These are phyloP conservation scores for Amphiprion percula DNA, from an alignment of 2,113 vertebrate species.

Conservation along the genomic window DNA sequence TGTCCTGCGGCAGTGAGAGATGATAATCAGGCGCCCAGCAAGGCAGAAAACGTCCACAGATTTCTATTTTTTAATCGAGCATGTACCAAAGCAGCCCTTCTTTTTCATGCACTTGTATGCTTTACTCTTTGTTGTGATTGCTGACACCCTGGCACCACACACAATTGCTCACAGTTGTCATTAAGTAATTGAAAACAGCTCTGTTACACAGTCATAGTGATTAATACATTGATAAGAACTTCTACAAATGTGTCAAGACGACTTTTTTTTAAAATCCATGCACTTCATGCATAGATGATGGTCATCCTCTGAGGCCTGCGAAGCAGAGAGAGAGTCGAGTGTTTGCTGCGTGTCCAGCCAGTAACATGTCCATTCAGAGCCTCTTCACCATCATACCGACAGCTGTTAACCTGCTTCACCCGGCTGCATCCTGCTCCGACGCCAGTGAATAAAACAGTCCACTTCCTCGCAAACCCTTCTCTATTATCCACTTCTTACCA, in stretches of 20 bases:
- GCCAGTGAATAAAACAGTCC: conserved; percentile 28
- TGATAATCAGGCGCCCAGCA: conserved; percentile 22
- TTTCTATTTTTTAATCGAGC: conserved; percentile 27
- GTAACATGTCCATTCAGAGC: conserved; percentile 31
- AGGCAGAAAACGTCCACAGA: conserved; percentile 10
- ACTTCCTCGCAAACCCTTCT: not conserved
- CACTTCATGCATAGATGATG: conserved; percentile 84
- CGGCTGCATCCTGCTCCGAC: conserved; percentile 16
- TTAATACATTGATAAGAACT: conserved; percentile 73
- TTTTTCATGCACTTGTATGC: conserved; percentile 65
- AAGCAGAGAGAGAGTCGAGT: conserved; percentile 44
- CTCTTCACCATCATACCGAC: not conserved
- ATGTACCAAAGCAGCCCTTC: conserved; percentile 66
- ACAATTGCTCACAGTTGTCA: conserved; percentile 77
- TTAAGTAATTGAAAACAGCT: conserved; percentile 67
- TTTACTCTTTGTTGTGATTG: conserved; percentile 46
- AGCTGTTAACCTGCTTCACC: conserved; percentile 40
- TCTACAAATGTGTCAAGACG: conserved; percentile 76
- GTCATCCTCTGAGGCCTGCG: conserved; percentile 48
- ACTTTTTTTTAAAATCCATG: conserved; percentile 81
- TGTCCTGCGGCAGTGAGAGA: conserved; percentile 31
- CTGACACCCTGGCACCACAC: conserved; percentile 40
- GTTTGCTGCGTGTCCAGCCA: conserved; percentile 41
- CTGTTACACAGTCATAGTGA: conserved; percentile 76
- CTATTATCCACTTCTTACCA: conserved; percentile 13